These are phyloP conservation scores for Mylabris phalerata DNA, from an alignment of 1,140 invertebrate genomes.

Conservation along the genomic window DNA sequence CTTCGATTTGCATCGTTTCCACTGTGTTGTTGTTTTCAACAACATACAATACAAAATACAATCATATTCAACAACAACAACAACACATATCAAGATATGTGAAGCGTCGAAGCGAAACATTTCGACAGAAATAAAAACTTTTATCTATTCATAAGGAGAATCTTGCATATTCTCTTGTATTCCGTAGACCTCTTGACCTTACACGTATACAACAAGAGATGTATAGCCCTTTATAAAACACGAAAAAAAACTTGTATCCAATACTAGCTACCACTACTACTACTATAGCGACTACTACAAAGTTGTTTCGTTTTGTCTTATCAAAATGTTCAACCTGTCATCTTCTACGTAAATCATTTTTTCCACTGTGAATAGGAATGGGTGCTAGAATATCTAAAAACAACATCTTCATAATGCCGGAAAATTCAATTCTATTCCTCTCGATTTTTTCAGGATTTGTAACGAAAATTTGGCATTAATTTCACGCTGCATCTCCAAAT, in stretches of 20 bases:
- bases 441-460: too few relatives aligned
- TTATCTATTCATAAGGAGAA: conserved; percentile 5
- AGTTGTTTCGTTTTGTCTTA: conserved; percentile 13
- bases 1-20: background rate
- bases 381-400: too few relatives aligned
- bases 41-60: too few relatives aligned
- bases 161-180: conserved; percentile 15
- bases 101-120: conserved; percentile 11
- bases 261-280: too few relatives aligned
- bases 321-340: conserved; percentile 6
- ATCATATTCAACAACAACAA: too few relatives aligned
- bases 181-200: conserved; percentile 11
- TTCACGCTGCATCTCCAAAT: too few relatives aligned
- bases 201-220: background rate
- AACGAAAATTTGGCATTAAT: too few relatives aligned
- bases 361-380: too few relatives aligned
- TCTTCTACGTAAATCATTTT: conserved; percentile 12
- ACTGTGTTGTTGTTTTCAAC: too few relatives aligned
- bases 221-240: conserved; percentile 3
- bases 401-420: too few relatives aligned
- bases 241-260: too few relatives aligned
- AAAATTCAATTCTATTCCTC: too few relatives aligned
- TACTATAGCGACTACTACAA: conserved; percentile 1
- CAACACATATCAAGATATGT: conserved; percentile 1
- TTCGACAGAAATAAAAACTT: conserved; percentile 15